Conservation (phyloP, 2,113 vertebrate genomes). For the Cephalopholis sonnerati region DNA sequence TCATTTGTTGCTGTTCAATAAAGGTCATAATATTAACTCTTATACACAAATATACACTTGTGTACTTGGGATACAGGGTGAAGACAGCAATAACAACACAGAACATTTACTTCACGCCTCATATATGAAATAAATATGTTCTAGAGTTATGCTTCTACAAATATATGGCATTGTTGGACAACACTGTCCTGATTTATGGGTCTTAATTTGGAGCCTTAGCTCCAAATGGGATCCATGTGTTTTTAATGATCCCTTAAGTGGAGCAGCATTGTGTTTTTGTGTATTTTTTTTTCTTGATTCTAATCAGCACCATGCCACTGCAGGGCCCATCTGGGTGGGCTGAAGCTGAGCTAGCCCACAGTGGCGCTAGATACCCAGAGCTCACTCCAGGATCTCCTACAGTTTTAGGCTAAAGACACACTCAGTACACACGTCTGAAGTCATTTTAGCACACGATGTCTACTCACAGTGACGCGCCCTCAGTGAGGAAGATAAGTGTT, state of each 20-base stretch:
- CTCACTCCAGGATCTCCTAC: constrained; percentile 41
- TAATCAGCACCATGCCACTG: constrained; percentile 80
- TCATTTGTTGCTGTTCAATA: constrained; percentile 83
- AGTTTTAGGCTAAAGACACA: constrained; percentile 59
- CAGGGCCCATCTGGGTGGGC: constrained; percentile 71
- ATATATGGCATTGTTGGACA: constrained; percentile 73
- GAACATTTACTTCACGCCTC: constrained; percentile 77
- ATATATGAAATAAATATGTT: constrained; percentile 82
- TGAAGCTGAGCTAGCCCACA: constrained; percentile 33
- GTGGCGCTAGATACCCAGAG: constrained; percentile 36
- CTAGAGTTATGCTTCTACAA: constrained; percentile 65
- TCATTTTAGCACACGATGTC: constrained; percentile 65
- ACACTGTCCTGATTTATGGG: constrained; percentile 70
- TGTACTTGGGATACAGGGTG: constrained; percentile 80
- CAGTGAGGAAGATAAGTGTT: constrained; percentile 50
- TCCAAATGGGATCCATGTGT: constrained; percentile 75
- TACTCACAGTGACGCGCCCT: constrained; percentile 63
- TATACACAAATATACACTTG: constrained; percentile 92
- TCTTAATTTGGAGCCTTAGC: constrained; percentile 64
- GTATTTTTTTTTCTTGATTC: constrained; percentile 43
- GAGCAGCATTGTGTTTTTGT: constrained; percentile 73
- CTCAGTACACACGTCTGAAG: constrained; percentile 55
- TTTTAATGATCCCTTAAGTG: constrained; percentile 70
- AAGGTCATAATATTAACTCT: constrained; percentile 86
- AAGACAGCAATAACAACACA: constrained; percentile 75